phyloP scores from a whole-genome alignment of 2,113 vertebrate species.

The Gopherus flavomarginatus region DNA sequence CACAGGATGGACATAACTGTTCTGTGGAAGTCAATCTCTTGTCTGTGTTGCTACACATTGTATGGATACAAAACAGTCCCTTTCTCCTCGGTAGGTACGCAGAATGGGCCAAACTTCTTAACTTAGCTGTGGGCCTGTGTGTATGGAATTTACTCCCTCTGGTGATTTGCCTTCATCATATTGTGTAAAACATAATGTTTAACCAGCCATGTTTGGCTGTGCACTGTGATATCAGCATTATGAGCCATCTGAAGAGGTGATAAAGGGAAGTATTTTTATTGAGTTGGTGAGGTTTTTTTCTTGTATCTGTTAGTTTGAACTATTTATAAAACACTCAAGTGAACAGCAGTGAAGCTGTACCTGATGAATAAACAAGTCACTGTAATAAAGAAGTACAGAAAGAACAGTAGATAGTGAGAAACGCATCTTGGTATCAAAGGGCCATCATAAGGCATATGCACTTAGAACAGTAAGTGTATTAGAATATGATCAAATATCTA shows the following conservation, averaged over 20 bases:
- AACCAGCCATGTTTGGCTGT: neutral
- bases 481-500: rapidly evolving
- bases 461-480: neutral
- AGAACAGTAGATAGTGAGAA: neutral
- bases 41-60: neutral
- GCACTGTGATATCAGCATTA: neutral
- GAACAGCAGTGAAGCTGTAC: neutral
- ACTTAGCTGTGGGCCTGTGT: neutral
- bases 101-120: neutral
- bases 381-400: neutral
- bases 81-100: neutral
- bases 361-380: neutral
- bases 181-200: neutral
- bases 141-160: neutral
- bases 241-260: neutral
- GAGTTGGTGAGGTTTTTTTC: neutral
- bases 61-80: neutral
- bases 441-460: neutral
- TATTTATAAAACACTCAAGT: neutral
- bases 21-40: neutral
- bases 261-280: neutral
- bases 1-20: neutral
- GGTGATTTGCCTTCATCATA: neutral
- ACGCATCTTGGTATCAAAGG: neutral
- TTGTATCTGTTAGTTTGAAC: neutral